Evolutionary conservation across 2,113 vertebrate genomes (phyloP).

Genomic region (Aleadryas rufinucha): DNA sequence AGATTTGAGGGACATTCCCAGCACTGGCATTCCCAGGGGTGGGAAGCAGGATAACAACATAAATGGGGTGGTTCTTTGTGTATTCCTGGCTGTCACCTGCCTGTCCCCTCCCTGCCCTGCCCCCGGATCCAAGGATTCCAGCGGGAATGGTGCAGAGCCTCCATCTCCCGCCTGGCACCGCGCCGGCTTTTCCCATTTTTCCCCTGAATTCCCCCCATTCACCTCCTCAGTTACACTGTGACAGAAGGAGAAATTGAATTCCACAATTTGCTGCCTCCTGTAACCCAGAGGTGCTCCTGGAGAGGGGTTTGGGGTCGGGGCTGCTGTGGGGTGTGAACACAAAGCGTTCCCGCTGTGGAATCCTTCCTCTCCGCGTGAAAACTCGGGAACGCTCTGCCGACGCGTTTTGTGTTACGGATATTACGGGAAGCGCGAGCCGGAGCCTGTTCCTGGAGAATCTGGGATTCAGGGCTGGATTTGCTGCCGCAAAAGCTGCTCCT

Average conservation of each 20-base stretch:
- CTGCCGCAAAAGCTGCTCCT: background rate
- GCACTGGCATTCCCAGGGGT: accelerated
- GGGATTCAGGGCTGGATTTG: background rate
- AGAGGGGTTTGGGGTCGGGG: background rate
- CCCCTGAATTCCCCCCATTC: background rate
- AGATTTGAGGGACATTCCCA: background rate
- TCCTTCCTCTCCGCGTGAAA: background rate
- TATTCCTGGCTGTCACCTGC: background rate
- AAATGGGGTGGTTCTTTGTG: accelerated
- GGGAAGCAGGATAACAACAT: background rate
- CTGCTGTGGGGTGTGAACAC: background rate
- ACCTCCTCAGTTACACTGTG: background rate
- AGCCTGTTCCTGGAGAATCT: background rate
- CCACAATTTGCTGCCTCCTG: background rate
- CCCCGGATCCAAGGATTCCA: background rate
- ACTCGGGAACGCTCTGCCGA: background rate
- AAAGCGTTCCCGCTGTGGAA: background rate
- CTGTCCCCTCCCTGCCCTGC: background rate
- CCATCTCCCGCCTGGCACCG: background rate
- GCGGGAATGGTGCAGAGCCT: background rate
- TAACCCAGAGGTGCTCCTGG: background rate
- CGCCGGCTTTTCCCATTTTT: background rate
- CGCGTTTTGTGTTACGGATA: background rate
- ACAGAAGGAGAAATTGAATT: too few species aligned
- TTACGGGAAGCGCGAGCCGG: background rate